Evolutionary conservation across 2,797 vertebrate species (phyloP), one percentile per base, ranked within the genome.

Genomic region (Protonibea diacanthus): DNA sequence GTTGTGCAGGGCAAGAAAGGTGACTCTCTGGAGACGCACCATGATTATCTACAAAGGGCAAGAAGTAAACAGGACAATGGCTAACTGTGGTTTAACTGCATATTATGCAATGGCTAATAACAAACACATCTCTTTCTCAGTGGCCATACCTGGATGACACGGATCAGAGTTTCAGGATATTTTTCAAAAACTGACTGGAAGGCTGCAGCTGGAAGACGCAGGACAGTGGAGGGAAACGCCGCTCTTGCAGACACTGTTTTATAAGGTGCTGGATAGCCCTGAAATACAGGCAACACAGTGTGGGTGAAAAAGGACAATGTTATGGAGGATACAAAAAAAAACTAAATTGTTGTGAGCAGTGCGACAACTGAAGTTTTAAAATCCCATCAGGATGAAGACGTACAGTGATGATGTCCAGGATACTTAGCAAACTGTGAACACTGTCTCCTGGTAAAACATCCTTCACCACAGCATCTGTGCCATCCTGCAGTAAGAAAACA

Each of bases 21-120:
- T 99, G 75, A 98, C 97, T 79, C 98, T 96, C 92, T 99, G 98
- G 40, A 99, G 96, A 73, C 97, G 95, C 58, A 99, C 97, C 97
- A 99, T 99, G 91, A 99, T 98, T 79, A 99, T 99, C 97, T 99
- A 66, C 23, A 81, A 27, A 53, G 9, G 27, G 47, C 49, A 63
- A n/a, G 18, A 53, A 42, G 2, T 15, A 82, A 65, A 69, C 74
- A 70, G 33, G 3, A 52, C 4, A 55, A 25, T 15, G 59, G 5
- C 55, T 44, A 33, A 8, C 20, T 42, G n/a, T 27, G 25, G 14
- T 18, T 51, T 42, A 42, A 21, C 15, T 44, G 52, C 20, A 64
- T n/a, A 13, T 3, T 45, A 20, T 20, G 5, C 12, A 21, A 21
- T 68, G n/a, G n/a, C n/a, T 18, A 55, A 38, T 10, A 64, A 33